phyloP scores from a whole-genome alignment of 2,113 vertebrate species.

The Gasterosteus aculeatus region DNA sequence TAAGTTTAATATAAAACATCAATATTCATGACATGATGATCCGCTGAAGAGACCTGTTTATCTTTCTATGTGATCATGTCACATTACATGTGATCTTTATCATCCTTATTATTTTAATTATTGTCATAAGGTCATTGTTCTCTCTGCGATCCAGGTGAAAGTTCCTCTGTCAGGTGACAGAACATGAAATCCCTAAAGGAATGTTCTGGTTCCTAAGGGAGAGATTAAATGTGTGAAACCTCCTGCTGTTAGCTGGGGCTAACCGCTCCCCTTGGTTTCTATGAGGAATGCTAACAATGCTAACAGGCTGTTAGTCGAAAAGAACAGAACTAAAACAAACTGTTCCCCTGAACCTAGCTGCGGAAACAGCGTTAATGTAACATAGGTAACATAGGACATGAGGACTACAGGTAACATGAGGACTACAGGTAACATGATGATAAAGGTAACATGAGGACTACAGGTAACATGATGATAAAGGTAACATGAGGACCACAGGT shows the following conservation, averaged over 20 bases:
- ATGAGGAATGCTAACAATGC: constrained; percentile 38
- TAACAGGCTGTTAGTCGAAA: constrained; percentile 7
- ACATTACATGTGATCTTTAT: not conserved
- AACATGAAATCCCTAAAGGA: constrained; percentile 62
- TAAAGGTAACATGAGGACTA: no score
- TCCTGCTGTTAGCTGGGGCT: constrained; percentile 56
- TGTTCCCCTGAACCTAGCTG: not conserved
- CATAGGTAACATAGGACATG: no score
- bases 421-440: no score
- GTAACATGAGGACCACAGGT: no score
- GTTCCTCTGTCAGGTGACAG: not conserved
- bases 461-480: no score
- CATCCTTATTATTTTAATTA: not conserved
- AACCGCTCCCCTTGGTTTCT: constrained; percentile 28
- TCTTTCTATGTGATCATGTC: not conserved
- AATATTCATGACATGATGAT: constrained; percentile 5
- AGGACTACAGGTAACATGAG: no score
- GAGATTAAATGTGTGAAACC: constrained; percentile 45
- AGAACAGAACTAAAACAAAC: not conserved
- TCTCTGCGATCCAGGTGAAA: constrained; percentile 8
- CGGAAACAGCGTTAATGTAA: not conserved
- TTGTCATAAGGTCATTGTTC: not conserved
- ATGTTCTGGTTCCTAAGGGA: constrained; percentile 47
- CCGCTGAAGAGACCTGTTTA: not conserved
- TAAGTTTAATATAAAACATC: not conserved